Conservation (phyloP, 2,113 vertebrate genomes). For the Erpornis zantholeuca region DNA sequence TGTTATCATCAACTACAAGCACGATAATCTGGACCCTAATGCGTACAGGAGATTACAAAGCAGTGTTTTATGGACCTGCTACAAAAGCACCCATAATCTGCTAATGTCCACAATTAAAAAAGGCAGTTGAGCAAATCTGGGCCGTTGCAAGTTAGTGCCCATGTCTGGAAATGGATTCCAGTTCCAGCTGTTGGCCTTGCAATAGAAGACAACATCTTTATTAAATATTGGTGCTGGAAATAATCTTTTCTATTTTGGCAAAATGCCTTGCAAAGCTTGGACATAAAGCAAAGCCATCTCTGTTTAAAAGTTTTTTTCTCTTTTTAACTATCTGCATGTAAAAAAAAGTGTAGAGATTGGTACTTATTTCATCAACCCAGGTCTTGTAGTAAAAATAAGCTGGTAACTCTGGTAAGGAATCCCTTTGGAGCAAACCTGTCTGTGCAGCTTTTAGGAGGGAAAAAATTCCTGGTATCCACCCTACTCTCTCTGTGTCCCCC, state of each 20-base stretch:
- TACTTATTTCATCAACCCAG: neutral
- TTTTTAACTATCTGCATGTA: neutral
- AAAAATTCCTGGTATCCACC: neutral
- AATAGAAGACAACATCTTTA: neutral
- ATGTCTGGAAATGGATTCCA: neutral
- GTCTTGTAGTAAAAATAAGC: neutral
- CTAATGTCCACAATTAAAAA: constrained; percentile 25
- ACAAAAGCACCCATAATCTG: neutral
- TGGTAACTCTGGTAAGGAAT: neutral
- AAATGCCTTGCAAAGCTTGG: neutral
- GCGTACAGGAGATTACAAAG: constrained; percentile 24
- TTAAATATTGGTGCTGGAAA: neutral
- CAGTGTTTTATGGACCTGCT: neutral
- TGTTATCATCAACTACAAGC: constrained; percentile 33
- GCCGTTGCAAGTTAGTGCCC: neutral
- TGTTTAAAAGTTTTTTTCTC: neutral
- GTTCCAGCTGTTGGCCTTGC: neutral
- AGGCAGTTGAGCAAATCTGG: neutral
- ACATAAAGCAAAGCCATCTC: neutral
- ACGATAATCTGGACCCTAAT: constrained; percentile 13
- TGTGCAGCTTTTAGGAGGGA: neutral
- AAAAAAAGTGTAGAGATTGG: neutral
- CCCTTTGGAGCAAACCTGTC: neutral
- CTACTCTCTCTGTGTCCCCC: neutral
- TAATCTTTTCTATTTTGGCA: neutral